A percentile compares a stretch with the other conserved stretches of the same genome.
Evolutionary conservation across 2,888 invertebrate genomes (phyloP).

Genomic region (Halictus quadricinctus): DNA sequence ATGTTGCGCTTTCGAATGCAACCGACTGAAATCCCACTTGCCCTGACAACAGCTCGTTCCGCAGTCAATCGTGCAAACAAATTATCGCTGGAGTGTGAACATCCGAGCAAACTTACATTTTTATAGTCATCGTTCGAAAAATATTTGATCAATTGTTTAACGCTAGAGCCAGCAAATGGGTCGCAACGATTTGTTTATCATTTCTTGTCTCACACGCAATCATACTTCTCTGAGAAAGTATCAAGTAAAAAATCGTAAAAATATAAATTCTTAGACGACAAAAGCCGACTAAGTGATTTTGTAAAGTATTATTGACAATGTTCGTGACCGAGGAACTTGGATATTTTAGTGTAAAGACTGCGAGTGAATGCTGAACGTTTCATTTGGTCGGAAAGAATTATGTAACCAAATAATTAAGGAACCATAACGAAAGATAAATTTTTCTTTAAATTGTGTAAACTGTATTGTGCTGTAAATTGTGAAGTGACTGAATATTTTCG

Average conservation of each 20-base stretch:
- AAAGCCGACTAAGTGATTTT: background rate
- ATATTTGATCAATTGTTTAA: background rate
- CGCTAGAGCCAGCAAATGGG: too few species aligned
- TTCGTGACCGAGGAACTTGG: background rate
- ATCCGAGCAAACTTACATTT: background rate
- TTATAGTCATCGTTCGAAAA: background rate
- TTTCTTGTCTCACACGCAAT: too few species aligned
- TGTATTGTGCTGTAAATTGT: background rate
- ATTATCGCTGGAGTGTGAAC: background rate
- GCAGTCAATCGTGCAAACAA: background rate
- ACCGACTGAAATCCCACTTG: background rate
- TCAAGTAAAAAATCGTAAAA: too few species aligned
- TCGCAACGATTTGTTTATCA: too few species aligned
- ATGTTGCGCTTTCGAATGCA: constrained; percentile 1
- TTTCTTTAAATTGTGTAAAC: too few species aligned
- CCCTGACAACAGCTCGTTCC: background rate
- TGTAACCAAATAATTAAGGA: too few species aligned
- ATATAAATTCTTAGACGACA: background rate
- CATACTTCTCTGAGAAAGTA: too few species aligned
- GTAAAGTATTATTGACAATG: background rate
- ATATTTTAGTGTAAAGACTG: background rate
- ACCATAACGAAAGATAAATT: too few species aligned
- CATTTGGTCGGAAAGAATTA: too few species aligned
- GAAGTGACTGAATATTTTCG: background rate
- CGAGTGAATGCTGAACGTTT: background rate